Percentiles rank a stretch among this genome's conserved stretches.
Evolutionary conservation across 1,140 invertebrate species (phyloP).

Genomic region (Drosophila lacteicornis): DNA sequence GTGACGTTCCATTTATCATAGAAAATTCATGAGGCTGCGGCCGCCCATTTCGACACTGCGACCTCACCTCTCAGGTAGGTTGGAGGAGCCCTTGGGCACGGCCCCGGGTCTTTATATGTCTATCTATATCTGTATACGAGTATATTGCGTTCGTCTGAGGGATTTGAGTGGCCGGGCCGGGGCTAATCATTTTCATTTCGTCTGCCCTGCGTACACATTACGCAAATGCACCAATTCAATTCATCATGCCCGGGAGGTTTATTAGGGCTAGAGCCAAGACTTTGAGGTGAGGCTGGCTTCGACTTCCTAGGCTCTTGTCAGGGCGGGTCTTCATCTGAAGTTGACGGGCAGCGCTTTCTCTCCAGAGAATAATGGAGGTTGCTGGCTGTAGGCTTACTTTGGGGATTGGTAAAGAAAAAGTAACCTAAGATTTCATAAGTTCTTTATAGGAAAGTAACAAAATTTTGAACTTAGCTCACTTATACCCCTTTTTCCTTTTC

Average conservation of each 20-base stretch:
- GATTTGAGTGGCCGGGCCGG: slow-evolving; percentile 24
- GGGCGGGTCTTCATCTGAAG: slow-evolving; percentile 5
- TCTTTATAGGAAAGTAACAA: no score
- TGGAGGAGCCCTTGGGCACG: slow-evolving; percentile 33
- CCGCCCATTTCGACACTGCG: slow-evolving; percentile 54
- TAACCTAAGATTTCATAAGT: background rate
- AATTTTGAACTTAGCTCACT: no score
- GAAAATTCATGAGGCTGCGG: slow-evolving; percentile 73
- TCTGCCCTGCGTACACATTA: slow-evolving; percentile 44
- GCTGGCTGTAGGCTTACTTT: background rate
- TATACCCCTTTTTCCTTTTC: no score
- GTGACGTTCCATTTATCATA: slow-evolving; percentile 81
- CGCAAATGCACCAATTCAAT: slow-evolving; percentile 78
- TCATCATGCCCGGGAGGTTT: slow-evolving; percentile 31
- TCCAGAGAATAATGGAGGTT: background rate
- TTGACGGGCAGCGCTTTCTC: slow-evolving; percentile 13
- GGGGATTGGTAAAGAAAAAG: background rate
- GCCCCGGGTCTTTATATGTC: slow-evolving; percentile 1
- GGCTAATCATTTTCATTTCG: slow-evolving; percentile 59
- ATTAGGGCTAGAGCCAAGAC: background rate
- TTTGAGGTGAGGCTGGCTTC: slow-evolving; percentile 1
- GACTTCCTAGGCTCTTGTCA: background rate
- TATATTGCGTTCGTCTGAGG: slow-evolving; percentile 47
- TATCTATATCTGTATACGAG: background rate
- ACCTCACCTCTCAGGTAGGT: slow-evolving; percentile 54